Evolutionary conservation across 2,888 invertebrate species (phyloP).

Genomic region (Lepidochitona cinerea): DNA sequence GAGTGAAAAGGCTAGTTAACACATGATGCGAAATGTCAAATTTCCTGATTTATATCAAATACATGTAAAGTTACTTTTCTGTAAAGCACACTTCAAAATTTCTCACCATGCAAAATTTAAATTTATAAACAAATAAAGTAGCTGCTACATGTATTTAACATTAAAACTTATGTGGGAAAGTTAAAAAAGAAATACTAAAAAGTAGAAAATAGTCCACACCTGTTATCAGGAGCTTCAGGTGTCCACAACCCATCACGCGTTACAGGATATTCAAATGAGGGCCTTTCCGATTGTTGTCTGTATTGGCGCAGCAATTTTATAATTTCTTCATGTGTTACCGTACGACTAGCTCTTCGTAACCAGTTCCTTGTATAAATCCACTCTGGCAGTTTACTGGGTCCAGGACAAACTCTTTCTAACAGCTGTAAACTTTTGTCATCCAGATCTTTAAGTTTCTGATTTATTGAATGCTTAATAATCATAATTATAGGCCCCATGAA

Average conservation of each 20-base stretch:
- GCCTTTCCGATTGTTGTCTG: constrained; percentile 28
- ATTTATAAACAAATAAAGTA: no score
- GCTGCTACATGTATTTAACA: no score
- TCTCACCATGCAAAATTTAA: no score
- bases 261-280: constrained; percentile 36
- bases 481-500: constrained; percentile 63
- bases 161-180: no score
- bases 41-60: no score
- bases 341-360: constrained; percentile 46
- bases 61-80: no score
- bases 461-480: constrained; percentile 54
- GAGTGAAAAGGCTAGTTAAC: no score
- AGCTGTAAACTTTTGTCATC: constrained; percentile 41
- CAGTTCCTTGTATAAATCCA: constrained; percentile 50
- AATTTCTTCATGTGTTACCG: constrained; percentile 41
- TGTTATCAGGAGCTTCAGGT: constrained; percentile 58
- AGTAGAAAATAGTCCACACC: constrained; percentile 36
- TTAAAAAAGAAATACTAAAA: no score
- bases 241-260: constrained; percentile 50
- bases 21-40: no score
- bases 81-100: no score
- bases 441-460: constrained; percentile 43
- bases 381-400: constrained; percentile 40
- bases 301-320: constrained; percentile 33
- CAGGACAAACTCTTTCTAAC: constrained; percentile 52